phyloP scores from a whole-genome alignment of 2,797 vertebrate species.

The Enteromius mattozi region DNA sequence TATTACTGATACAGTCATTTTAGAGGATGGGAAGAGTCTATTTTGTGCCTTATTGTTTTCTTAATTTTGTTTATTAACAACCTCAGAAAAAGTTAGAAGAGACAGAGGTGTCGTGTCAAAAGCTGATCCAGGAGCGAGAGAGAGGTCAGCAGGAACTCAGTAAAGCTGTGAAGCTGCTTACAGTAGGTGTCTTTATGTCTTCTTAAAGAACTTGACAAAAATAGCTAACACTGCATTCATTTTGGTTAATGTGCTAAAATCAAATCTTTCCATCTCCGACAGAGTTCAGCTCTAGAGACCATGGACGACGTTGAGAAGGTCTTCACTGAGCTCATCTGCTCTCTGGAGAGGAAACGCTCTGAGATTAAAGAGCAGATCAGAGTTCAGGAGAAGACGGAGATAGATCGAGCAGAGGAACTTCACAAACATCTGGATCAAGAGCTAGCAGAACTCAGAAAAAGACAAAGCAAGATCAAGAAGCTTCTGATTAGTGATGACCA shows the following conservation, averaged over 20 bases:
- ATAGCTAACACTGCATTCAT: too few species aligned
- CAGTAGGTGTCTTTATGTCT: neutral
- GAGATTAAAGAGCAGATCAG: conserved; percentile 38
- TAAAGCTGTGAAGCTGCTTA: neutral
- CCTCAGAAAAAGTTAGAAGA: conserved; percentile 17
- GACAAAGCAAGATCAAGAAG: neutral
- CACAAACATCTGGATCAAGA: conserved; percentile 18
- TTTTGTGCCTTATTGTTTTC: neutral
- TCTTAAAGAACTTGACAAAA: neutral
- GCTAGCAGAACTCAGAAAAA: conserved; percentile 3
- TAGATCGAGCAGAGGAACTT: conserved; percentile 23
- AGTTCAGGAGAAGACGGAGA: conserved; percentile 36
- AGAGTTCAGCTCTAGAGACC: conserved; percentile 2
- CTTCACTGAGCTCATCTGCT: conserved; percentile 36
- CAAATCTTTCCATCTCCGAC: too few species aligned
- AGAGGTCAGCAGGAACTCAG: conserved; percentile 3
- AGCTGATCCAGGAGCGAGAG: conserved; percentile 44
- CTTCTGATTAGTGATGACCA: neutral
- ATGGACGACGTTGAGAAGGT: neutral
- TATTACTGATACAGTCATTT: neutral
- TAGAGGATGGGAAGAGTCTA: neutral
- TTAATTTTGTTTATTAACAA: neutral
- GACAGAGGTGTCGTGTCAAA: neutral
- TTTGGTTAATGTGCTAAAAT: too few species aligned
- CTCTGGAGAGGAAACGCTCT: conserved; percentile 34